These are phyloP conservation scores for Acanthaster planci DNA, from an alignment of 35 echinoderm and acorn worm species.

Conservation along the genomic window DNA sequence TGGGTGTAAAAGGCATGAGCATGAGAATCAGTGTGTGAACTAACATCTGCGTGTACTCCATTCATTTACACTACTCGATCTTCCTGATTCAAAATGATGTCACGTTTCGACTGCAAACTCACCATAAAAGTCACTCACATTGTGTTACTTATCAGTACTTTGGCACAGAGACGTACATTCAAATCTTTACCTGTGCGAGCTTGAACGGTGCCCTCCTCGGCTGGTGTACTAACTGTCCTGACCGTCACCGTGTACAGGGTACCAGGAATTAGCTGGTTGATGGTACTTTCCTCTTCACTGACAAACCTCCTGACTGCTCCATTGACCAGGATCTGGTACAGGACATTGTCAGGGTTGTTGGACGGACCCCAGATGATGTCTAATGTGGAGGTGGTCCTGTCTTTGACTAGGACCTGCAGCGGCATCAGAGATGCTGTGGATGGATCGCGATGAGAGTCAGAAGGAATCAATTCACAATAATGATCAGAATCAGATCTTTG, in stretches of 20 bases:
- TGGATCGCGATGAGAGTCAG: background rate
- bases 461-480: background rate
- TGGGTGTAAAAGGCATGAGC: too few relatives aligned
- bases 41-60: too few relatives aligned
- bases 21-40: too few relatives aligned
- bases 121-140: too few relatives aligned
- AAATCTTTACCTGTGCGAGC: conserved; percentile 15
- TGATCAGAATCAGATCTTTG: background rate
- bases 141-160: too few relatives aligned
- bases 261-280: conserved; percentile 37
- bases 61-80: too few relatives aligned
- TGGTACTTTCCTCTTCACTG: background rate
- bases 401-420: conserved; percentile 27
- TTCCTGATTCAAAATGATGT: too few relatives aligned
- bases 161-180: too few relatives aligned
- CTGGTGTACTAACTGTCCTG: background rate
- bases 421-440: conserved; percentile 36
- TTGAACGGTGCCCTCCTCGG: background rate
- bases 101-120: too few relatives aligned
- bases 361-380: conserved; percentile 34
- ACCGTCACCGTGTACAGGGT: conserved; percentile 39
- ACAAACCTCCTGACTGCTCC: background rate
- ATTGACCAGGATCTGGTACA: background rate
- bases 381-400: conserved; percentile 1
- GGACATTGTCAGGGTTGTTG: conserved; percentile 9